Evolutionary conservation across 2,888 invertebrate species (phyloP), one percentile per base, ranked within the genome.

Genomic region (Philaethria dido): DNA sequence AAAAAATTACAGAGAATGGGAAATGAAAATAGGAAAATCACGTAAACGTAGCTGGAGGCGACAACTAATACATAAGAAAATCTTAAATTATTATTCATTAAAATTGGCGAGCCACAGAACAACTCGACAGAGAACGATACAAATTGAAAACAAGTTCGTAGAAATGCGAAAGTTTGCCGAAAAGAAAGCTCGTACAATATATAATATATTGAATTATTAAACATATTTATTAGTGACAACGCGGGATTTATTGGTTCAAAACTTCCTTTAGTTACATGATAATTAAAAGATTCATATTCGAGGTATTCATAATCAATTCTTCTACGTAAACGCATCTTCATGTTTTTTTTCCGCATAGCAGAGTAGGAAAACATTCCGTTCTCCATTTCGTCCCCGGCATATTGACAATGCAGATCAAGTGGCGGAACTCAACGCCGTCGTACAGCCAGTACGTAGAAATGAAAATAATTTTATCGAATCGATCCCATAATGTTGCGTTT

Each of bases 141-240:
- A 88, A 90, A 90, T 89, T 89, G 80, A 78, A 69, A 77, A 85
- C 85, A 82, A 81, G 78, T 91, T 88, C 89, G 84, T 78, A 84
- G 89, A 89, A 90, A 73, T 76, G 75, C 70, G 73, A 81, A 81
- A 80, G 77, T 78, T 78, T 74, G 73, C 79, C 80, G 82, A 86
- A 87, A 79, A 77, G 78, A 79, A 75, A 78, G 72, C 76, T 72
- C 75, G 75, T 74, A 76, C 73, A 78, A 79, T 81, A 82, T 77
- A 84, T 81, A 82, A 78, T 77, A 83, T 81, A 84, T 83, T 80
- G 67, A 54, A 47, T 79, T 79, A 79, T 80, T 80, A 86, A 85
- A 39, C 47, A 83, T 85, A 89, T 89, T 89, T 88, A 88, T 88
- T 80, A 74, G 70, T 72, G 80, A 81, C 83, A 70, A 72, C 54